These are phyloP conservation scores for Rhynchonycteris naso DNA, from an alignment of 2,797 vertebrate species.

Conservation along the genomic window DNA sequence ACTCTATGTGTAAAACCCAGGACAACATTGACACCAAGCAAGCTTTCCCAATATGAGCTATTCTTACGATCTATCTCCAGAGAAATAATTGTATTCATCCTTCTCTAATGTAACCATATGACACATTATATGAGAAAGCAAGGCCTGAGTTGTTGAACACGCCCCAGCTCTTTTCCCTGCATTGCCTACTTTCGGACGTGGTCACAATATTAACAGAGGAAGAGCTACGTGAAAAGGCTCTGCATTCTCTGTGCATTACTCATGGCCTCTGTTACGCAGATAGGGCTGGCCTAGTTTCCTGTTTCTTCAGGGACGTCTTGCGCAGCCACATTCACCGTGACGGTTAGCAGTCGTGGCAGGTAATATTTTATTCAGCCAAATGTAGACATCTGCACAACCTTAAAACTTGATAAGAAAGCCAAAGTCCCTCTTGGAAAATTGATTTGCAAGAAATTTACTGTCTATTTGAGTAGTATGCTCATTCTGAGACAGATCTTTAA, in stretches of 20 bases:
- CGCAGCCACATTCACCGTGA: background rate
- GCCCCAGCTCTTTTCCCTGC: background rate
- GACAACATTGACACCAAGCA: background rate
- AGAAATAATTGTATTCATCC: background rate
- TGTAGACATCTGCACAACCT: background rate
- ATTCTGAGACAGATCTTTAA: background rate
- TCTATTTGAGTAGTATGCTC: background rate
- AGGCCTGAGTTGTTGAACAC: background rate
- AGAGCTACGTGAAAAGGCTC: background rate
- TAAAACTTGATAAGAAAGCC: background rate
- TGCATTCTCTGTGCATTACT: background rate
- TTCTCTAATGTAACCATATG: background rate
- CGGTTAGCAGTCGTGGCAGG: background rate
- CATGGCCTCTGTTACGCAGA: background rate
- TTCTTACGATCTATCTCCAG: background rate
- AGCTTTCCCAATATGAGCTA: background rate
- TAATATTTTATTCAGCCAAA: conserved; percentile 13
- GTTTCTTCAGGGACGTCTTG: conserved; percentile 22
- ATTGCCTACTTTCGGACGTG: background rate
- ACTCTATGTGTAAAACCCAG: background rate
- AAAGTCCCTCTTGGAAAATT: background rate
- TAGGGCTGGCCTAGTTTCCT: conserved; percentile 40
- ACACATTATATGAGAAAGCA: background rate
- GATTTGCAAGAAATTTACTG: background rate
- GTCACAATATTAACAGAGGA: background rate